Evolutionary conservation across 2,113 vertebrate species (phyloP).

Genomic region (Panthera tigris): DNA sequence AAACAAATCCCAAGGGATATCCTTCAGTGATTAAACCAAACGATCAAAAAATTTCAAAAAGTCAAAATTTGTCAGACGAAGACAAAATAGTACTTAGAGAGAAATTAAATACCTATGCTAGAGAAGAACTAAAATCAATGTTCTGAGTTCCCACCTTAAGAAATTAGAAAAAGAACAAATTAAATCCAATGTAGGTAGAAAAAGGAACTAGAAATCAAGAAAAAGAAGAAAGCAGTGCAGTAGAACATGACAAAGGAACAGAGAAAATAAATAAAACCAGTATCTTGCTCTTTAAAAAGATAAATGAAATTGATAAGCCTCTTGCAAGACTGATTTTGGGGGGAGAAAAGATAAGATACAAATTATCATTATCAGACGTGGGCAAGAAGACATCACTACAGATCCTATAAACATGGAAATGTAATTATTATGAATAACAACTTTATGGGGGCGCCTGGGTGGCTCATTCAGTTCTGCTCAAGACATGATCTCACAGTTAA

Average conservation of each 20-base stretch:
- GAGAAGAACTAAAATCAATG: not conserved
- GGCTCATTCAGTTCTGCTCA: too few species aligned
- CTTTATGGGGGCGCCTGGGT: not conserved
- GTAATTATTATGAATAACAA: not conserved
- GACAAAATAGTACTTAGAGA: not conserved
- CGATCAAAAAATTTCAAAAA: not conserved
- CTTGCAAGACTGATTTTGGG: not conserved
- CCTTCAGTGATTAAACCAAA: not conserved
- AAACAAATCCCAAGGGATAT: not conserved
- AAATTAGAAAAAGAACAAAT: not conserved
- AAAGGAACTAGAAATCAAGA: not conserved
- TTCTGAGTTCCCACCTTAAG: not conserved
- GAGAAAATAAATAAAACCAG: not conserved
- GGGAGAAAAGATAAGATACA: not conserved
- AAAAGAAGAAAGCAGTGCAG: not conserved
- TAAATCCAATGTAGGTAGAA: not conserved
- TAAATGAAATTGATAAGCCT: not conserved
- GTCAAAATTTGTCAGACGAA: not conserved
- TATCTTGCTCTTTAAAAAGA: not conserved
- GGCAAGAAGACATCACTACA: not conserved
- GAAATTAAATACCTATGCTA: not conserved
- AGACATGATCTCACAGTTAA: too few species aligned
- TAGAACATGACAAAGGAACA: not conserved
- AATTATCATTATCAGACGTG: not conserved
- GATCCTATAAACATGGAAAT: not conserved